phyloP scores from a whole-genome alignment of 1,140 invertebrate genomes.

The Whitmania pigra region DNA sequence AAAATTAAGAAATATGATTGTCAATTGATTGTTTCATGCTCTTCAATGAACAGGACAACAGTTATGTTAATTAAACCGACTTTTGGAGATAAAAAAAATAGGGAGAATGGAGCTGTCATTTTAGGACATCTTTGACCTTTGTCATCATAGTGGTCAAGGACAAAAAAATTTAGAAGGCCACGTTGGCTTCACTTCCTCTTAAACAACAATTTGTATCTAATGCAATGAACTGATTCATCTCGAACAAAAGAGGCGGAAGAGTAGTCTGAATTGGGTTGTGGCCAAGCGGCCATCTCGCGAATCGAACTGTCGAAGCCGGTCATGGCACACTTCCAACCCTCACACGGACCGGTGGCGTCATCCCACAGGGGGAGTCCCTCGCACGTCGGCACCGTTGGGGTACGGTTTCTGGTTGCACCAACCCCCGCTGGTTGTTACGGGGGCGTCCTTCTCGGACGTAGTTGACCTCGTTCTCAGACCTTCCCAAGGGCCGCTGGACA shows the following conservation, averaged over 20 bases:
- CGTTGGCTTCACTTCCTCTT: too few species aligned
- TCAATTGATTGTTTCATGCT: too few species aligned
- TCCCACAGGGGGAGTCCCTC: background rate
- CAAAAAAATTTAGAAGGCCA: too few species aligned
- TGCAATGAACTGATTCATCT: too few species aligned
- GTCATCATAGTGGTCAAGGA: too few species aligned
- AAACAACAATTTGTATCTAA: too few species aligned
- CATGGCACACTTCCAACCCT: slow-evolving; percentile 9
- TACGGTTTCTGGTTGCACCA: background rate
- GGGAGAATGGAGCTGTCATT: too few species aligned
- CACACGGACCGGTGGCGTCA: background rate
- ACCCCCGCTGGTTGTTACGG: background rate
- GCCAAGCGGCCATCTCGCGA: background rate
- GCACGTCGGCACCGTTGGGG: background rate
- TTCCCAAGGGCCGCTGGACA: slow-evolving; percentile 12
- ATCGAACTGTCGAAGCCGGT: slow-evolving; percentile 10
- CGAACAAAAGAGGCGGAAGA: background rate
- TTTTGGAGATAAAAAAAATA: too few species aligned
- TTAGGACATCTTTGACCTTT: too few species aligned
- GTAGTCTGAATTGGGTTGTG: slow-evolving; percentile 19
- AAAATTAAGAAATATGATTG: too few species aligned
- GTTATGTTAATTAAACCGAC: too few species aligned
- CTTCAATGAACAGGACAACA: too few species aligned
- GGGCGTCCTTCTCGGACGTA: slow-evolving; percentile 5
- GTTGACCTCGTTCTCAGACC: slow-evolving; percentile 13